phyloP scores from a whole-genome alignment of 2,888 invertebrate species.

The Sinelater perroti region DNA sequence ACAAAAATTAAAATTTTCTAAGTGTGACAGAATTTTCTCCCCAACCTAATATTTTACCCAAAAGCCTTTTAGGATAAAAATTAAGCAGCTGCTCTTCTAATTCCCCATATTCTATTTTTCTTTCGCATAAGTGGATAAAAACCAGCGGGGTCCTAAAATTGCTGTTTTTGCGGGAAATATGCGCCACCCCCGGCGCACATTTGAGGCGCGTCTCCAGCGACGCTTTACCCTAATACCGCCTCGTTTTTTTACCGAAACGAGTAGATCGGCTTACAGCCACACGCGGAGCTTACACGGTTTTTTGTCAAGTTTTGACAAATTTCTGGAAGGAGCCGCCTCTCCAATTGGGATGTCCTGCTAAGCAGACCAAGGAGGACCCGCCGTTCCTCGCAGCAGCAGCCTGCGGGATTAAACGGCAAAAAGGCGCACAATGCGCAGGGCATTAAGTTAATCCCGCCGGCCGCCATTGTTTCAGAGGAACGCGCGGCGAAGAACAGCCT shows the following conservation, averaged over 20 bases:
- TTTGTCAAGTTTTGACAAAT: conserved; percentile 27
- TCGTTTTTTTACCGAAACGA: conserved; percentile 19
- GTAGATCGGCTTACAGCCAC: conserved; percentile 35
- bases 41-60: no score
- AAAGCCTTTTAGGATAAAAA: no score
- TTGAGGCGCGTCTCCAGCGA: conserved; percentile 26
- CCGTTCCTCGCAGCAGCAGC: neutral
- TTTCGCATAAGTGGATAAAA: conserved; percentile 18
- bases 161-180: conserved; percentile 26
- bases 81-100: no score
- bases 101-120: no score
- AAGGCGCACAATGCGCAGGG: conserved; percentile 13
- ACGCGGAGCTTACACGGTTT: conserved; percentile 28
- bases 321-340: conserved; percentile 32
- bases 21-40: no score
- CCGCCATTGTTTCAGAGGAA: conserved; percentile 23
- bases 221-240: conserved; percentile 30
- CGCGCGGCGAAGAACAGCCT: conserved; percentile 15
- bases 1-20: no score
- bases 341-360: conserved; percentile 33
- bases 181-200: conserved; percentile 25
- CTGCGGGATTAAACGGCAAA: conserved; percentile 14
- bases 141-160: conserved; percentile 32
- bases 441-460: conserved; percentile 18
- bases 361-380: neutral